Conservation (phyloP, 2,888 invertebrate species). For the Orthosia incerta region DNA sequence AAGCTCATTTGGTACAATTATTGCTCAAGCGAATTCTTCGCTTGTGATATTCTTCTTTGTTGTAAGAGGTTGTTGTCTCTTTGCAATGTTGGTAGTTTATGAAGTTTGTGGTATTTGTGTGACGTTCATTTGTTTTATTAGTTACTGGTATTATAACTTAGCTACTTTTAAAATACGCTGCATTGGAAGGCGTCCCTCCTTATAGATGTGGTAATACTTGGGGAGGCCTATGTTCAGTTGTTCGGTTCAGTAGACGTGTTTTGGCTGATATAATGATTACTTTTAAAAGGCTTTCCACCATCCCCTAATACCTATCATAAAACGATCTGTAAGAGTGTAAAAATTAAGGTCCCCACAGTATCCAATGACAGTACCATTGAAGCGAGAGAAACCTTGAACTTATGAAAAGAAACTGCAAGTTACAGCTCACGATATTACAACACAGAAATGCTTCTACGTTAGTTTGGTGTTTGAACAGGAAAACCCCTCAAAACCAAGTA, state of each 20-base stretch:
- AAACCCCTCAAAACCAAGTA: neutral
- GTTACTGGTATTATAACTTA: neutral
- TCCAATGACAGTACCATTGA: neutral
- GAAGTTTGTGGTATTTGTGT: neutral
- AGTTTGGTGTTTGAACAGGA: neutral
- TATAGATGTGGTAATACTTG: too few species aligned
- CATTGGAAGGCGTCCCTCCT: too few species aligned
- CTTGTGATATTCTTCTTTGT: neutral
- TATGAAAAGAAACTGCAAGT: neutral
- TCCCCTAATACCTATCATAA: neutral
- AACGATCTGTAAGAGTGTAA: neutral
- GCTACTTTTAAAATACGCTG: too few species aligned
- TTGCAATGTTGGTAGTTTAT: neutral
- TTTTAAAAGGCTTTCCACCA: neutral
- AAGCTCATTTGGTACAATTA: conserved; percentile 32
- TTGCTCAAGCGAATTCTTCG: conserved; percentile 22
- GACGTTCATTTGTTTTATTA: neutral
- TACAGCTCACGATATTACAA: neutral
- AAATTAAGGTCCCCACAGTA: neutral
- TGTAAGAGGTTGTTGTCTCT: conserved; percentile 12
- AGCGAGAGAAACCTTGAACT: neutral
- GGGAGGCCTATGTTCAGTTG: too few species aligned
- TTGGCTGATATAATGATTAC: too few species aligned
- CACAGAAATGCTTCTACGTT: conserved; percentile 5
- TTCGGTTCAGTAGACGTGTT: too few species aligned